Evolutionary conservation across 2,888 invertebrate genomes (phyloP).

Genomic region (Athrips mouffetella): DNA sequence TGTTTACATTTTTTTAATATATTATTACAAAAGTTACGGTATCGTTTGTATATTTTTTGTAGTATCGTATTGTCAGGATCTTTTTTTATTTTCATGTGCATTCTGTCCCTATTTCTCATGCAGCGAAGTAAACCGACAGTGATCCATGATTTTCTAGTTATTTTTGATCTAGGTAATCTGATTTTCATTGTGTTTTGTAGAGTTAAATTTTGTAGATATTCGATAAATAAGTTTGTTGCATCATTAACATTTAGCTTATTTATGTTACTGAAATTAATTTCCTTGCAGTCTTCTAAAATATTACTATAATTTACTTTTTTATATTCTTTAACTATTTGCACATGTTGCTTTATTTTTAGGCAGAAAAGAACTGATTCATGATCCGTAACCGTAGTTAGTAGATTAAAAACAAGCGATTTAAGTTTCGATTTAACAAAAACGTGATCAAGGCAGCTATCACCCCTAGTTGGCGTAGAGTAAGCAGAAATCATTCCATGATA

Average conservation of each 20-base stretch:
- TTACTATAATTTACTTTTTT: neutral
- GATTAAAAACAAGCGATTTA: neutral
- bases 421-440: constrained; percentile 7
- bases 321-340: neutral
- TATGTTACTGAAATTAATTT: too few species aligned
- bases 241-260: neutral
- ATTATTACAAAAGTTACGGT: constrained; percentile 17
- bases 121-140: constrained; percentile 19
- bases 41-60: too few species aligned
- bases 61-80: constrained; percentile 1
- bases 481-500: constrained; percentile 9
- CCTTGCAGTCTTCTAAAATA: too few species aligned
- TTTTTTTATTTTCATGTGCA: constrained; percentile 13
- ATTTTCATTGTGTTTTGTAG: neutral
- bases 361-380: constrained; percentile 4
- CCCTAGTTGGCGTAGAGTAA: constrained; percentile 4
- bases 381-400: constrained; percentile 11
- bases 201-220: neutral
- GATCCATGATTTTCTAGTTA: constrained; percentile 17
- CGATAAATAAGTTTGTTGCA: neutral
- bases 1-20: constrained; percentile 11
- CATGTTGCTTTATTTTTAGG: neutral
- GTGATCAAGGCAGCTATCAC: constrained; percentile 14
- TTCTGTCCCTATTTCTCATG: neutral
- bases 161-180: constrained; percentile 8